Evolutionary conservation across 2,113 vertebrate species (phyloP), one percentile per base, ranked within the genome.

Genomic region (Psittacara wagleri): DNA sequence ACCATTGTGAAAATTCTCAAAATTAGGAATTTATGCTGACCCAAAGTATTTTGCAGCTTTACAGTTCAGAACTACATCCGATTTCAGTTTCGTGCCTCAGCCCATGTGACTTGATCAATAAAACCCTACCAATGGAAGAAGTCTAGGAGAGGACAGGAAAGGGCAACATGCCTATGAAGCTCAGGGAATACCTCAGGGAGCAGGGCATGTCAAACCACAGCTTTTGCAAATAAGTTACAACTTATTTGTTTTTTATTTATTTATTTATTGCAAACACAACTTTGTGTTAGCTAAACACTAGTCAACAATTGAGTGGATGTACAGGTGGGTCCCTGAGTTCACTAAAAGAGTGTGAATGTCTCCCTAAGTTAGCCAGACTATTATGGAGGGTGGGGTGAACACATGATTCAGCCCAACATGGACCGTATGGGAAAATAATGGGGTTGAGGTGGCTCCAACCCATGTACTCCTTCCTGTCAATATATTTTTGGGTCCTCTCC

Each of bases 81-180:
- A 17, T 62, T 90, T 69, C 35, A 51, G 49, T 78, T 87, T 48
- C 1, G 0, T 43, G 12, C 28, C 33, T 62, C 49, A 48, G 8
- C 17, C 57, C 57, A 52, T 15, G 5, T 27, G 27, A 24, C 14
- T 63, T 72, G 57, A 76, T 11, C 8, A 80, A 28, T 39, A 72
- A 57, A 92, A 37, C 12, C 3, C 9, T 22, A 17, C 8, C 28
- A 59, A 70, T 24, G 17, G 12, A 69, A 55, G 29, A 62, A 67
- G 28, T 13, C 37, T 72, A 6, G 31, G 12, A 43, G 8, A 5
- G 25, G 7, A 49, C 44, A 10, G n/a, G 19, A 83, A 72, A 76
- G 17, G 19, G 11, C 0, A 0, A 4, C 2, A 29, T n/a, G 17
- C 11, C 27, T 9, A 25, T 44, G 24, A 68, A 72, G 33, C 17